phyloP scores from a whole-genome alignment of 2,113 vertebrate species.

The Hydrolagus affinis region DNA sequence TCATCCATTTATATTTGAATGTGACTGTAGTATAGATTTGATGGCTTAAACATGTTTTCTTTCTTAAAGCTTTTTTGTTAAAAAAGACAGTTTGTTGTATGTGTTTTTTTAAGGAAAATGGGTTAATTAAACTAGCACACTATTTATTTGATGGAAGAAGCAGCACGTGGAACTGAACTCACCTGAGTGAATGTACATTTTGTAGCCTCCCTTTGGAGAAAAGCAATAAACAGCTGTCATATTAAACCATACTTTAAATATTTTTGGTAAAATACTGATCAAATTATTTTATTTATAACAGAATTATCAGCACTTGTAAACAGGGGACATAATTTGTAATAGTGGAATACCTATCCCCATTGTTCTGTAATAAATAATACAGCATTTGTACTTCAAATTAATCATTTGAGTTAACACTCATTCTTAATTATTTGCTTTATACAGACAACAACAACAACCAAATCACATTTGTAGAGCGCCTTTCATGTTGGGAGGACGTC shows the following conservation, averaged over 20 bases:
- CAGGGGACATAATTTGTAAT: background rate
- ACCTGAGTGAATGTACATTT: background rate
- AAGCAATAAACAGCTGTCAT: background rate
- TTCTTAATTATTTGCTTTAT: background rate
- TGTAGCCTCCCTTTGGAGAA: background rate
- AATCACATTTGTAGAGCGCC: too few species aligned
- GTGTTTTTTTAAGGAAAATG: background rate
- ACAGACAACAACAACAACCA: too few species aligned
- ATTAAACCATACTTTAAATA: background rate
- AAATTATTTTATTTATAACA: background rate
- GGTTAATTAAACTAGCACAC: background rate
- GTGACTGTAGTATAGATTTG: background rate
- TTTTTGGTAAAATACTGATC: background rate
- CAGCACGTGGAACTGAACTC: background rate
- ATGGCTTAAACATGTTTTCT: background rate
- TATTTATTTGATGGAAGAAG: background rate
- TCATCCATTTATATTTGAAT: background rate
- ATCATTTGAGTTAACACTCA: background rate
- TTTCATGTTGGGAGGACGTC: too few species aligned
- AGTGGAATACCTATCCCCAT: background rate
- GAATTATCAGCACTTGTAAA: background rate
- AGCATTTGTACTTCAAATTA: too few species aligned
- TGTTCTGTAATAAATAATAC: background rate
- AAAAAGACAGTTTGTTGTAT: background rate
- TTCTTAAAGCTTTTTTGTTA: background rate